A percentile compares a stretch with the other conserved stretches of the same genome.
Evolutionary conservation across 2,797 vertebrate species (phyloP).

Genomic region (Apogon talboti): DNA sequence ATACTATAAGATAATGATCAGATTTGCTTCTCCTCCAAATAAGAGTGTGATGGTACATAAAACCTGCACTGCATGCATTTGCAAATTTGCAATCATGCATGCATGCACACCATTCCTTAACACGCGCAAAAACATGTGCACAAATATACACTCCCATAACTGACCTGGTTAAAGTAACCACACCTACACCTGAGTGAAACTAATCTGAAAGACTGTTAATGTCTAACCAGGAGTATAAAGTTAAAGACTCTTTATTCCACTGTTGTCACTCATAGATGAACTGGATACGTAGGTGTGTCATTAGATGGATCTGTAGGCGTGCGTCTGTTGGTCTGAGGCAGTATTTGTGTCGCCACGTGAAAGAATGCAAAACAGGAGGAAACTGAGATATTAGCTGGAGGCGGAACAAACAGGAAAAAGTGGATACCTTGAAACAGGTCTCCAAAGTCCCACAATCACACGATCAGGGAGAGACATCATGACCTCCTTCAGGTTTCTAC

Average conservation of each 20-base stretch:
- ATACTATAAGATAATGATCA: constrained; percentile 34
- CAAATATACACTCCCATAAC: constrained; percentile 21
- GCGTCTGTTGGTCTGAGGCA: constrained; percentile 2
- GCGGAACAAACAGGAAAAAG: constrained; percentile 56
- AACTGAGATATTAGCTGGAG: constrained; percentile 39
- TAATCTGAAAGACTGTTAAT: constrained; percentile 49
- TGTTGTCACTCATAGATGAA: background rate
- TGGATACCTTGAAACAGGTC: constrained; percentile 34
- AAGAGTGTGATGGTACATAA: constrained; percentile 13
- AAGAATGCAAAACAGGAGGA: constrained; percentile 48
- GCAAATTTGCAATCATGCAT: constrained; percentile 24
- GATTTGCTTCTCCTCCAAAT: constrained; percentile 25
- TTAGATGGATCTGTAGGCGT: background rate
- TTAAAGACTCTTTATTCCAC: background rate
- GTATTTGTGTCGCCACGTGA: background rate
- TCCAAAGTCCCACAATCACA: constrained; percentile 32
- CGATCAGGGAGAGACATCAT: constrained; percentile 59
- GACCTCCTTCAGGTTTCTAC: constrained; percentile 40
- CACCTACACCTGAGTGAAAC: constrained; percentile 54
- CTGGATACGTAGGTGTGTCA: background rate
- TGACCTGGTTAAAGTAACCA: constrained; percentile 3
- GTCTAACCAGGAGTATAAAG: constrained; percentile 16
- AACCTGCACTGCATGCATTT: constrained; percentile 13
- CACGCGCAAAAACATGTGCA: background rate
- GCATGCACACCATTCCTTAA: constrained; percentile 5